These are phyloP conservation scores for Halyomorpha halys DNA, from an alignment of 1,140 invertebrate genomes.

Conservation along the genomic window DNA sequence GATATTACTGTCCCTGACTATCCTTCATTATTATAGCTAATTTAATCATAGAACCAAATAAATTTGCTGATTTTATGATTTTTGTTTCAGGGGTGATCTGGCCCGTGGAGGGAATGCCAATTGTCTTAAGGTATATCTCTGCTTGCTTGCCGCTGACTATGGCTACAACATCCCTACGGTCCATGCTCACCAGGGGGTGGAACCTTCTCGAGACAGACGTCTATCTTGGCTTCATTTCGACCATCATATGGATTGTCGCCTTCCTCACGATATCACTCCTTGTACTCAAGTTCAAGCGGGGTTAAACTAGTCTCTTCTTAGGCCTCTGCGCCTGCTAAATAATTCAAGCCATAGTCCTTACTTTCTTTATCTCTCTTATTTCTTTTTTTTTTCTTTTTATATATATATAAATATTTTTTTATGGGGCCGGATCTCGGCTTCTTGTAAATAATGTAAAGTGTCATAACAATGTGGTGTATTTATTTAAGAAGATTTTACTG, in stretches of 20 bases:
- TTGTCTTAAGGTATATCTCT: constrained; percentile 62
- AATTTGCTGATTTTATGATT: too few relatives aligned
- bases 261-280: constrained; percentile 70
- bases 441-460: constrained; percentile 16
- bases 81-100: constrained; percentile 54
- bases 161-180: constrained; percentile 81
- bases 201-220: constrained; percentile 60
- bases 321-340: not conserved
- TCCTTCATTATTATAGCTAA: too few relatives aligned
- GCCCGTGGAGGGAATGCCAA: constrained; percentile 65
- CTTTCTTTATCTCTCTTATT: constrained; percentile 13
- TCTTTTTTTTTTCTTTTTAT: not conserved
- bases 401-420: not conserved
- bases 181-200: constrained; percentile 83
- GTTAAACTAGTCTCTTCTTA: constrained; percentile 39
- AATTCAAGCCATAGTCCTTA: constrained; percentile 10
- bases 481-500: not conserved
- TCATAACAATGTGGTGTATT: constrained; percentile 10
- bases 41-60: too few relatives aligned
- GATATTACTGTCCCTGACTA: too few relatives aligned
- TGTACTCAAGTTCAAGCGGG: constrained; percentile 72
- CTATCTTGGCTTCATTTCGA: constrained; percentile 77
- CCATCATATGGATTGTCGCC: constrained; percentile 69
- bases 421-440: not conserved
- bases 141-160: constrained; percentile 78